Evolutionary conservation across 1,140 invertebrate genomes (phyloP).

Genomic region (Sitobion miscanthi): DNA sequence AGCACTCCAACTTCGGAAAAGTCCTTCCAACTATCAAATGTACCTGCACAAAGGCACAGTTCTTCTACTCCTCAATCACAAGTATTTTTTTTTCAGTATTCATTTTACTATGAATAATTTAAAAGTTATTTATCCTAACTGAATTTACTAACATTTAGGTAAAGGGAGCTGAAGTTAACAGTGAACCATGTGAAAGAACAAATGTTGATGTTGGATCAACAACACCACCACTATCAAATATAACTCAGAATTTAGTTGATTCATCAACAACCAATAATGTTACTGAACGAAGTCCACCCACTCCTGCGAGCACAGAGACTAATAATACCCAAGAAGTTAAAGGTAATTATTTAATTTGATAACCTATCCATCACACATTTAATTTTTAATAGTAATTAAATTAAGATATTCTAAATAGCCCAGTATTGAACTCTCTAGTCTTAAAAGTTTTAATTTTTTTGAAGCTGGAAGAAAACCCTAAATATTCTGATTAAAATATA

Average conservation of each 20-base stretch:
- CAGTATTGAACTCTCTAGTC: no score
- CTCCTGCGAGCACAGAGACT: slow-evolving; percentile 74
- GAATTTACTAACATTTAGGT: not conserved
- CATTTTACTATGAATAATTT: not conserved
- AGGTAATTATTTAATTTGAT: slow-evolving; percentile 31
- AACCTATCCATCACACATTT: not conserved
- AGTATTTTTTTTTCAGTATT: not conserved
- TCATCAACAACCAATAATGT: slow-evolving; percentile 48
- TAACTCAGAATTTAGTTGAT: slow-evolving; percentile 38
- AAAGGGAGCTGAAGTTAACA: slow-evolving; percentile 18
- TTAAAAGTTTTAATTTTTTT: not conserved
- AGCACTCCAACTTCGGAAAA: slow-evolving; percentile 80
- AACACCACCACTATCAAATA: slow-evolving; percentile 42
- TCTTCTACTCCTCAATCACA: slow-evolving; percentile 45
- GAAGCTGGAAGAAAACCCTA: not conserved
- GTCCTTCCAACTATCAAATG: slow-evolving; percentile 59
- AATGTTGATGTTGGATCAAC: slow-evolving; percentile 52
- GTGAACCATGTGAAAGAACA: slow-evolving; percentile 51
- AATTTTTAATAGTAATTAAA: not conserved
- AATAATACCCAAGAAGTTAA: slow-evolving; percentile 65
- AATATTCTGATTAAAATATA: not conserved
- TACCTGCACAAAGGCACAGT: slow-evolving; percentile 45
- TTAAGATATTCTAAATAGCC: no score
- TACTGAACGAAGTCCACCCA: slow-evolving; percentile 67
- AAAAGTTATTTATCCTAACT: not conserved